These are phyloP conservation scores for Schizotus pectinicornis DNA, from an alignment of 2,888 invertebrate genomes.

Conservation along the genomic window DNA sequence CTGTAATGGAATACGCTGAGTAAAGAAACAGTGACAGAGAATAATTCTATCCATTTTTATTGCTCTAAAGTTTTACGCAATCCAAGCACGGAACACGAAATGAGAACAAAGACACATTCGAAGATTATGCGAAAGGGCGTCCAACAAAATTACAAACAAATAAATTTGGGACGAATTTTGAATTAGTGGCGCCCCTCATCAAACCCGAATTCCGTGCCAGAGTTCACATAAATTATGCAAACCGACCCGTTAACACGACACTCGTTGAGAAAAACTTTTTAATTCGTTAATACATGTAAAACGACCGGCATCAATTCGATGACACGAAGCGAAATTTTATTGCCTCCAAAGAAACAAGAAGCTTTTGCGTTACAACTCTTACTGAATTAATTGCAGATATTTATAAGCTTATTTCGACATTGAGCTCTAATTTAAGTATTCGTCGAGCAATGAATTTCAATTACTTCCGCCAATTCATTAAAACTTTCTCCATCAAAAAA, in stretches of 20 bases:
- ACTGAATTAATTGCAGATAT: conserved; percentile 21
- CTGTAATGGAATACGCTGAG: conserved; percentile 20
- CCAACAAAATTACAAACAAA: too few relatives aligned
- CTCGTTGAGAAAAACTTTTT: too few relatives aligned
- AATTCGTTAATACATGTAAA: too few relatives aligned
- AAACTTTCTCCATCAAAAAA: conserved; percentile 17
- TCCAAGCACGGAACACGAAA: conserved; percentile 12
- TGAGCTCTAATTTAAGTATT: conserved; percentile 16
- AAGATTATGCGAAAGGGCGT: background rate
- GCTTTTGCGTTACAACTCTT: conserved; percentile 6
- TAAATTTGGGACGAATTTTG: too few relatives aligned
- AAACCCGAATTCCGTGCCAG: too few relatives aligned
- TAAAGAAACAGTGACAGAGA: conserved; percentile 23
- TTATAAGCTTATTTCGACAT: conserved; percentile 18
- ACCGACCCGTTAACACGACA: too few relatives aligned
- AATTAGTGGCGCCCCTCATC: too few relatives aligned
- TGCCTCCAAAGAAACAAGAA: background rate
- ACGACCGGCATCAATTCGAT: background rate
- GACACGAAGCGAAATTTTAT: background rate
- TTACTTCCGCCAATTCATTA: conserved; percentile 22
- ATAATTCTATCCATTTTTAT: conserved; percentile 18
- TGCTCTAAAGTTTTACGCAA: conserved; percentile 19
- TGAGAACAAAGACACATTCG: conserved; percentile 1
- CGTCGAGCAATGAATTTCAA: conserved; percentile 21
- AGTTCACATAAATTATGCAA: too few relatives aligned